A percentile compares a stretch with the other conserved stretches of the same genome.
phyloP scores from a whole-genome alignment of 92 coral and sea anemone genomes.

The Zoanthus solanderi region DNA sequence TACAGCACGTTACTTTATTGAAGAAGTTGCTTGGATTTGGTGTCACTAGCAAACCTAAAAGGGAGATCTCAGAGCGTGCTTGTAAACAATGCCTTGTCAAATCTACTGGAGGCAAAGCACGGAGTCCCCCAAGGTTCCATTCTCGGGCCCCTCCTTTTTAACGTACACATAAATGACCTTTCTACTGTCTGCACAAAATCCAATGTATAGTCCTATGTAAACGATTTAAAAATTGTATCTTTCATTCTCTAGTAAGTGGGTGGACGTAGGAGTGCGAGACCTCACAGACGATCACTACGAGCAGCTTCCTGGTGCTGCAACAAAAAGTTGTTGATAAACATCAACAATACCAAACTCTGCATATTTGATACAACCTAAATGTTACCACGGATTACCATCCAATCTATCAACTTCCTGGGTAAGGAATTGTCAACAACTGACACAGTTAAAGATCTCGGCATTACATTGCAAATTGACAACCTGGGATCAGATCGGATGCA shows the following conservation, averaged over 20 bases:
- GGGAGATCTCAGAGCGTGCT: background rate
- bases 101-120: background rate
- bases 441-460: too few species aligned
- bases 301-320: too few species aligned
- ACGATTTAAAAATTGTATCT: background rate
- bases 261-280: too few species aligned
- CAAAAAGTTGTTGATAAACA: too few species aligned
- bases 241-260: background rate
- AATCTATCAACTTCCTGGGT: too few species aligned
- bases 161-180: background rate
- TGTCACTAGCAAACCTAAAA: background rate
- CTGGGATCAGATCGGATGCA: too few species aligned
- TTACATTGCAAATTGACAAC: too few species aligned
- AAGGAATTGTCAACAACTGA: too few species aligned
- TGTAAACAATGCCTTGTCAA: background rate
- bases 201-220: background rate
- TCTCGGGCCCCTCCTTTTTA: background rate
- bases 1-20: background rate
- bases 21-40: slow-evolving; percentile 6
- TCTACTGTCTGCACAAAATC: background rate
- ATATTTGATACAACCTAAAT: too few species aligned
- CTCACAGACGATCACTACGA: too few species aligned
- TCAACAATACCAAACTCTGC: too few species aligned
- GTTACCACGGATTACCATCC: too few species aligned
- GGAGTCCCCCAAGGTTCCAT: background rate